These are phyloP conservation scores for Trypoxylon attenuatum DNA, from an alignment of 2,888 invertebrate species.

Conservation along the genomic window DNA sequence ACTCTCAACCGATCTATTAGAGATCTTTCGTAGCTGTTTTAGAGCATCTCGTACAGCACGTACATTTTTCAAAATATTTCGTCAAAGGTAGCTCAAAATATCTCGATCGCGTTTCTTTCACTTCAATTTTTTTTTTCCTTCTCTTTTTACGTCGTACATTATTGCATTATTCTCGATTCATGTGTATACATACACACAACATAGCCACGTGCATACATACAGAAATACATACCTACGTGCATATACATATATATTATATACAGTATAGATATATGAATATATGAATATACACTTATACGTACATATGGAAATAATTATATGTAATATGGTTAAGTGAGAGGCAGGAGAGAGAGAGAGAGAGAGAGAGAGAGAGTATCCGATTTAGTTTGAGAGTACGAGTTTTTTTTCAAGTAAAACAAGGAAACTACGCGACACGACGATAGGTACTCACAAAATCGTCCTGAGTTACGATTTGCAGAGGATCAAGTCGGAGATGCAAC, in stretches of 20 bases:
- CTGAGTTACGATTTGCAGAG: constrained; percentile 36
- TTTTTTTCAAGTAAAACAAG: not conserved
- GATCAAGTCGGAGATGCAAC: constrained; percentile 13
- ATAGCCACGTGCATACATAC: constrained; percentile 4
- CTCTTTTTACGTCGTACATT: constrained; percentile 23
- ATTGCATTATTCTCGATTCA: not conserved
- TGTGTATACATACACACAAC: not conserved
- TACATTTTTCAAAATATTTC: constrained; percentile 4
- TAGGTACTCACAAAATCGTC: constrained; percentile 20
- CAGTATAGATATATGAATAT: not conserved
- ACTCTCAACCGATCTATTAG: not conserved
- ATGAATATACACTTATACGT: constrained; percentile 25
- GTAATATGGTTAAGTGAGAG: constrained; percentile 31
- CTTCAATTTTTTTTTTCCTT: constrained; percentile 8
- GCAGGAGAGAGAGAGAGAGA: too few species aligned
- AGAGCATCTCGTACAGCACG: too few species aligned
- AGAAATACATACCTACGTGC: constrained; percentile 4
- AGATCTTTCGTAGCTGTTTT: not conserved
- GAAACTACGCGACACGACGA: not conserved
- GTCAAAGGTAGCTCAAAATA: constrained; percentile 7
- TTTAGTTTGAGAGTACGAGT: constrained; percentile 24
- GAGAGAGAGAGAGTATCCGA: constrained; percentile 19
- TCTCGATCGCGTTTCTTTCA: constrained; percentile 10
- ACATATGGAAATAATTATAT: constrained; percentile 25
- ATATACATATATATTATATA: constrained; percentile 7